Evolutionary conservation across 2,113 vertebrate genomes (phyloP).

Genomic region (Hemicordylus capensis): DNA sequence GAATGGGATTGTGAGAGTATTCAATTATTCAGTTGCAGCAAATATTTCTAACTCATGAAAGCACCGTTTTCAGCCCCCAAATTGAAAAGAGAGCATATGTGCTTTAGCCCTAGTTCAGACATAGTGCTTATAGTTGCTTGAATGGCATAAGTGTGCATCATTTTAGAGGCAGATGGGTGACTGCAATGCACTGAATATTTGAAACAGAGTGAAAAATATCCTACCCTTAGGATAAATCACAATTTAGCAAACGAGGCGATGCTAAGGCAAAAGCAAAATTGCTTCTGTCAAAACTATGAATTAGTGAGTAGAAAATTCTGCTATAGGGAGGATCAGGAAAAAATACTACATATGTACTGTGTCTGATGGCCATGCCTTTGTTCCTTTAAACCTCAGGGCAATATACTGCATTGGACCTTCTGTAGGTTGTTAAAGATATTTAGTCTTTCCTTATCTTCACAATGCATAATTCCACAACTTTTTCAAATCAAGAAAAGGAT

Average conservation of each 20-base stretch:
- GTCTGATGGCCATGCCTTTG: not conserved
- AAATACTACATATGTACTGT: not conserved
- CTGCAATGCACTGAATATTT: constrained; percentile 18
- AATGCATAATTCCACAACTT: not conserved
- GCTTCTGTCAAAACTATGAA: constrained; percentile 19
- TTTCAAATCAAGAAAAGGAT: not conserved
- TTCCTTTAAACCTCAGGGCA: not conserved
- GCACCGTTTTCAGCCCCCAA: too few species aligned
- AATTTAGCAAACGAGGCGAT: not conserved
- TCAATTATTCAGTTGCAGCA: not conserved
- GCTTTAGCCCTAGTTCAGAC: not conserved
- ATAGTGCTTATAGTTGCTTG: not conserved
- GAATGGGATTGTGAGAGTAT: not conserved
- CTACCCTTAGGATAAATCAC: constrained; percentile 28
- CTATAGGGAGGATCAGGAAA: not conserved
- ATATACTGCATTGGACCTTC: not conserved
- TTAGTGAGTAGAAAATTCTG: not conserved
- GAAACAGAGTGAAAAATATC: not conserved
- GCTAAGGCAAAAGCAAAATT: constrained; percentile 34
- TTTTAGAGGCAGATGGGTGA: not conserved
- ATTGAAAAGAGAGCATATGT: not conserved
- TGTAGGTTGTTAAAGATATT: not conserved
- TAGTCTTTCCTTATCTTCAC: not conserved
- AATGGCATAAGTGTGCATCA: not conserved
- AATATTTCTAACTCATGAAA: not conserved